Evolutionary conservation across 2,797 vertebrate species (phyloP), one percentile per base, ranked within the genome.

Genomic region (Scomberomorus guttatus): DNA sequence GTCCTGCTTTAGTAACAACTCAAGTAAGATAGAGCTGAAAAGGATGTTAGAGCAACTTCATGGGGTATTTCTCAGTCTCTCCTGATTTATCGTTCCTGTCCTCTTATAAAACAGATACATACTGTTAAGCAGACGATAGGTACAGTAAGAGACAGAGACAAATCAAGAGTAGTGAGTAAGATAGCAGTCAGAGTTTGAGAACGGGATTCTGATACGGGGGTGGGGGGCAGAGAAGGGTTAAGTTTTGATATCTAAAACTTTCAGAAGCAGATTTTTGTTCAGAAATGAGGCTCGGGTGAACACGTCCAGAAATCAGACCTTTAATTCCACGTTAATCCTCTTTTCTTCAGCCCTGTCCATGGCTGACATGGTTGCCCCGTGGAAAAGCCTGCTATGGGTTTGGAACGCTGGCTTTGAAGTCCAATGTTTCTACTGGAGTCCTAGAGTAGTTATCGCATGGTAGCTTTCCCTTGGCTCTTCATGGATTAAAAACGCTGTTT

Each of bases 281-380:
- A 64, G 57, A 80, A 84, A 72, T 80, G 74, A 85, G 32, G 63
- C 87, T 82, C n/a, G 75, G 75, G 85, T 89, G 90, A 92, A 93
- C 84, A 87, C 87, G 90, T 92, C 84, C 81, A 86, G 75, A 89
- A 91, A 92, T 89, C 92, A 82, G 80, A 89, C 79, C 83, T 90
- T 82, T 91, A 92, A 91, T 90, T 91, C 91, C 85, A 84, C 66
- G 67, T 85, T 93, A 93, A 93, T 94, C 92, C 90, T 92, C 84
- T 93, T 93, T 92, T 68, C 91, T 84, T 84, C 81, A 75, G 77
- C 71, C 75, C 70, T 70, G 70, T 82, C 75, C 87, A 51, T 68
- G 69, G 80, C 78, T 62, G 77, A 85, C 80, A 84, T 5, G 55
- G 69, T 68, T 52, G 79, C 70, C 82, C 65, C 1, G 1, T 83